phyloP scores from a whole-genome alignment of 2,888 invertebrate genomes.

The Cryptophagus acutangulus region DNA sequence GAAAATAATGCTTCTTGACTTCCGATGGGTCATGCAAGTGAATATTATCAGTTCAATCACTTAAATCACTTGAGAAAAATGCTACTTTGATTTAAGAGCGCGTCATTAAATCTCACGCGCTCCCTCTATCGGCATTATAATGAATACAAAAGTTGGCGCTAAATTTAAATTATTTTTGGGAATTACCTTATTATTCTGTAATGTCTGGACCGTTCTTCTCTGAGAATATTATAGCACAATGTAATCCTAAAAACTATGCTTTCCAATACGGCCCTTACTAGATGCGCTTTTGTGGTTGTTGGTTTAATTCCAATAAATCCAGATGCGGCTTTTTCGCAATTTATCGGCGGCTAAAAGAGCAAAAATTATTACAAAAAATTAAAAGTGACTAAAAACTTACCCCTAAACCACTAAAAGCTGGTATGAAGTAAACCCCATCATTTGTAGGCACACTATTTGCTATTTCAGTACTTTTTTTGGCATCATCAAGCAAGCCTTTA shows the following conservation, averaged over 20 bases:
- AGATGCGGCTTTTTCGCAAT: constrained; percentile 77
- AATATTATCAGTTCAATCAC: too few species aligned
- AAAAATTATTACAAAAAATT: too few species aligned
- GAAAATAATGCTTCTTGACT: too few species aligned
- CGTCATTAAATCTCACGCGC: too few species aligned
- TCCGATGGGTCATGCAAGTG: too few species aligned
- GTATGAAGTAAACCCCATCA: constrained; percentile 80
- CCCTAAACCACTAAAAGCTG: constrained; percentile 84
- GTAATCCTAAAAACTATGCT: constrained; percentile 78
- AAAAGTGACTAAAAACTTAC: too few species aligned
- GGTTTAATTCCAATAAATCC: constrained; percentile 76
- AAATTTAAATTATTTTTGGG: too few species aligned
- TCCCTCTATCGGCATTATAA: too few species aligned
- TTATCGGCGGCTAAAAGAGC: constrained; percentile 75
- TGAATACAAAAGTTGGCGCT: too few species aligned
- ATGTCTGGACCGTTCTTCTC: constrained; percentile 58
- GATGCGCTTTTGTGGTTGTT: constrained; percentile 69
- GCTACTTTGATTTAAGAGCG: too few species aligned
- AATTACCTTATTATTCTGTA: constrained; percentile 60
- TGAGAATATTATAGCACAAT: constrained; percentile 70
- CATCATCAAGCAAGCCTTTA: constrained; percentile 61
- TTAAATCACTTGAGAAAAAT: too few species aligned
- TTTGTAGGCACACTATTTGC: constrained; percentile 65
- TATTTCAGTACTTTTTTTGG: constrained; percentile 61
- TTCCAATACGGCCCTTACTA: constrained; percentile 79